phyloP scores from a whole-genome alignment of 2,797 vertebrate genomes.

The Tenualosa thibaudeaui region DNA sequence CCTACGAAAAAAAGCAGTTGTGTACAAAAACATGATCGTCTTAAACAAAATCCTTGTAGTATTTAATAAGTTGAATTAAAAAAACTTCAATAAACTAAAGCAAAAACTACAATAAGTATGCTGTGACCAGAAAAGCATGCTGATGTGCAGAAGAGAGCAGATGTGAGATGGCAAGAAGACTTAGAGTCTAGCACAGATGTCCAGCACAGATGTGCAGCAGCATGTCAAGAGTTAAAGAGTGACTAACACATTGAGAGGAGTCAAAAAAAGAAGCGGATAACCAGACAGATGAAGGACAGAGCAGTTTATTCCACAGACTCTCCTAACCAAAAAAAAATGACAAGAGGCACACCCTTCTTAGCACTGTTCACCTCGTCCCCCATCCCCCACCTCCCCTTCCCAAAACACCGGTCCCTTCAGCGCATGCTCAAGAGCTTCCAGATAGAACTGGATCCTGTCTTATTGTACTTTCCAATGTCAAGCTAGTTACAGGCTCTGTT shows the following conservation, averaged over 20 bases:
- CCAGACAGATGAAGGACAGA: slow-evolving; percentile 62
- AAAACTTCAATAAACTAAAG: not conserved
- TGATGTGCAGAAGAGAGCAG: slow-evolving; percentile 18
- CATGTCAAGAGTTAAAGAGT: not conserved
- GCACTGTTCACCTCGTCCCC: slow-evolving; percentile 19
- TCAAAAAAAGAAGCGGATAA: slow-evolving; percentile 43
- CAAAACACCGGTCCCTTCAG: slow-evolving; percentile 34
- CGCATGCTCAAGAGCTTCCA: slow-evolving; percentile 43
- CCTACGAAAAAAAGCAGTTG: slow-evolving; percentile 79
- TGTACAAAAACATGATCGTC: not conserved
- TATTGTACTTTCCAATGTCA: not conserved
- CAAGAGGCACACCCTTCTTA: slow-evolving; percentile 39
- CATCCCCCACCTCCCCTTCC: not conserved
- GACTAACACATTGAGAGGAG: slow-evolving; percentile 29
- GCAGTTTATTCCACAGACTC: slow-evolving; percentile 72
- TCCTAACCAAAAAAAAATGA: slow-evolving; percentile 56
- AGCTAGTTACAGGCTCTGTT: not conserved
- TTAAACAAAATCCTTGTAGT: not conserved
- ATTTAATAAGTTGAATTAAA: not conserved
- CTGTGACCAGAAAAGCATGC: not conserved
- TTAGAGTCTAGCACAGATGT: not conserved
- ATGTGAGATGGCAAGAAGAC: slow-evolving; percentile 14
- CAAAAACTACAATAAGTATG: not conserved
- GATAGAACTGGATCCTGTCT: slow-evolving; percentile 17
- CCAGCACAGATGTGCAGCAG: not conserved